A percentile compares a stretch with the other conserved stretches of the same genome.
phyloP scores from a whole-genome alignment of 2,113 vertebrate species.

The Hippolais icterina region DNA sequence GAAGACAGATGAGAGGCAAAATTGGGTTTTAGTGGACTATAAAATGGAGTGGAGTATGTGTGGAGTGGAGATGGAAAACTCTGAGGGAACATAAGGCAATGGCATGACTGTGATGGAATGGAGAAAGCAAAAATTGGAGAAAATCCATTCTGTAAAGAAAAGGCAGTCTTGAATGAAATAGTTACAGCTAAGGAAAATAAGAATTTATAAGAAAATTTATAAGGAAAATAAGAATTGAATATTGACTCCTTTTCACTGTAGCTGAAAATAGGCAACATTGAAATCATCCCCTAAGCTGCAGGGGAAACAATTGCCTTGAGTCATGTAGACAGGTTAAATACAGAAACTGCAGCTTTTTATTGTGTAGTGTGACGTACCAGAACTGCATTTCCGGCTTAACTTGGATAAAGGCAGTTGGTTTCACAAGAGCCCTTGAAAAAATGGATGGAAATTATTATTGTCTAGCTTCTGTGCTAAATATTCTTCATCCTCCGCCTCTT shows the following conservation, averaged over 20 bases:
- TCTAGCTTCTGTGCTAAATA: not conserved
- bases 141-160: not conserved
- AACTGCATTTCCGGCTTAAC: constrained; percentile 1
- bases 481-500: not conserved
- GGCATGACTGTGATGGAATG: not conserved
- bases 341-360: constrained; percentile 4
- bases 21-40: not conserved
- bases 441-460: not conserved
- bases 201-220: not conserved
- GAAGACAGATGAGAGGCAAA: not conserved
- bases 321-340: constrained; percentile 10
- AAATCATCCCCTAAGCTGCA: not conserved
- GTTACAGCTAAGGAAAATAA: not conserved
- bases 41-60: not conserved
- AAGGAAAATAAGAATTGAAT: not conserved
- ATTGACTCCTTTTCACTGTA: not conserved
- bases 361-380: not conserved
- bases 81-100: not conserved
- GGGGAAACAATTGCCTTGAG: not conserved
- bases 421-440: constrained; percentile 17
- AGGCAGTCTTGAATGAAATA: not conserved
- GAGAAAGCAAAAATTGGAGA: not conserved
- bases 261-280: not conserved
- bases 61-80: not conserved
- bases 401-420: constrained; percentile 19